Conservation (phyloP, 2,888 invertebrate species). For the Parnassius apollo region DNA sequence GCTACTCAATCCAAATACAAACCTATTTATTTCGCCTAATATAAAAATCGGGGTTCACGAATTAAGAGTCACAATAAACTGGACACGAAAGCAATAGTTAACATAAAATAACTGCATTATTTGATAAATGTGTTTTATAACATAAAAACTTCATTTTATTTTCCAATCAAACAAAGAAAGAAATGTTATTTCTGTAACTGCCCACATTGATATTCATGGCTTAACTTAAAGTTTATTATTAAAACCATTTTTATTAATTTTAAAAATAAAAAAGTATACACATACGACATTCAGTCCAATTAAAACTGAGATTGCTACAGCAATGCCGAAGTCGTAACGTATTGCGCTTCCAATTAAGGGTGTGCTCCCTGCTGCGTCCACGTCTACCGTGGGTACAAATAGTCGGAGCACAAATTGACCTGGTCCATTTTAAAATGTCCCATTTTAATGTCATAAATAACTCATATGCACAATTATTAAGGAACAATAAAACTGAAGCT, state of each 20-base stretch:
- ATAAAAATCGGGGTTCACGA: no score
- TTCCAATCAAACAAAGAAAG: slow-evolving; percentile 18
- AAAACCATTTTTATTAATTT: slow-evolving; percentile 18
- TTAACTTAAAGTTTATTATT: slow-evolving; percentile 30
- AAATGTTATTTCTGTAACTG: slow-evolving; percentile 8
- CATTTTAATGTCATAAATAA: slow-evolving; percentile 59
- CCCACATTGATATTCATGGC: slow-evolving; percentile 22
- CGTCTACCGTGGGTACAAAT: slow-evolving; percentile 69
- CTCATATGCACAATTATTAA: slow-evolving; percentile 32
- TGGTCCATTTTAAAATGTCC: slow-evolving; percentile 36
- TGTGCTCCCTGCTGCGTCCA: slow-evolving; percentile 68
- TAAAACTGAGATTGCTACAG: slow-evolving; percentile 37
- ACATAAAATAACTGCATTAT: no score
- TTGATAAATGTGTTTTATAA: no score
- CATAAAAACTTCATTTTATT: slow-evolving; percentile 1
- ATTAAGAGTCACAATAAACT: background rate
- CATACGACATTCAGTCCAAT: slow-evolving; percentile 43
- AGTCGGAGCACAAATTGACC: slow-evolving; percentile 69
- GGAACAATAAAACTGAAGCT: slow-evolving; percentile 16
- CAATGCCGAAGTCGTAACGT: slow-evolving; percentile 64
- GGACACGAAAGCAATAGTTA: background rate
- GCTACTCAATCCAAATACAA: no score
- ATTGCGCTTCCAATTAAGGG: slow-evolving; percentile 78
- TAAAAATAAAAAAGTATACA: slow-evolving; percentile 34
- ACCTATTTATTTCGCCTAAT: no score